Evolutionary conservation across 1,140 invertebrate genomes (phyloP).

Genomic region (Macrosteles quadrilineatus): DNA sequence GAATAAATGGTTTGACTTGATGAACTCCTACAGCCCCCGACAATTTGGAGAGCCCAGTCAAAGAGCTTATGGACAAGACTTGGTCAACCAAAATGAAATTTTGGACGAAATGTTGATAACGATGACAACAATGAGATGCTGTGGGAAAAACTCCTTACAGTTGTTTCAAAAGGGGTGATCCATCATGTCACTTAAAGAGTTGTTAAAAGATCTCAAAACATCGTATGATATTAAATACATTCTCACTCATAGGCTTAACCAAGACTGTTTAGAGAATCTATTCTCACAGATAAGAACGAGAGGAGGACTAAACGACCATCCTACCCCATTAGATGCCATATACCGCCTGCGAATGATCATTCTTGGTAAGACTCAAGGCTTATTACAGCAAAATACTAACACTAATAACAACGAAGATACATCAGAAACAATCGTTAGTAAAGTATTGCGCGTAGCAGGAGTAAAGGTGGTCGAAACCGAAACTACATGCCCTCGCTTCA

Average conservation of each 20-base stretch:
- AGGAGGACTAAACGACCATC: conserved; percentile 30
- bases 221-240: conserved; percentile 2
- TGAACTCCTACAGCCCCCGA: neutral
- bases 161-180: conserved; percentile 19
- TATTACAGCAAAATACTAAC: conserved; percentile 25
- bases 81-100: conserved; percentile 2
- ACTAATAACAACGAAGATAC: neutral
- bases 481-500: no score
- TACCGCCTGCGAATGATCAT: conserved; percentile 33
- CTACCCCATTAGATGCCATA: no score
- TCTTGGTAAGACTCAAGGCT: conserved; percentile 37
- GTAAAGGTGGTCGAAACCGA: no score
- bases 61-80: conserved; percentile 14
- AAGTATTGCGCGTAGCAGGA: conserved; percentile 14
- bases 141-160: neutral
- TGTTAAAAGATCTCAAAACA: neutral
- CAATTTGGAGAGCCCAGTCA: neutral
- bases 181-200: neutral
- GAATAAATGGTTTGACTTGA: neutral
- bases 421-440: conserved; percentile 20
- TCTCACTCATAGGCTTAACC: conserved; percentile 36
- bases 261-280: conserved; percentile 28
- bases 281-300: conserved; percentile 29
- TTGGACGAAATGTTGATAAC: neutral
- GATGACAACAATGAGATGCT: neutral